Base-by-base conservation (phyloP, 2,797 vertebrate genomes). In the Diplodus sargus region DNA sequence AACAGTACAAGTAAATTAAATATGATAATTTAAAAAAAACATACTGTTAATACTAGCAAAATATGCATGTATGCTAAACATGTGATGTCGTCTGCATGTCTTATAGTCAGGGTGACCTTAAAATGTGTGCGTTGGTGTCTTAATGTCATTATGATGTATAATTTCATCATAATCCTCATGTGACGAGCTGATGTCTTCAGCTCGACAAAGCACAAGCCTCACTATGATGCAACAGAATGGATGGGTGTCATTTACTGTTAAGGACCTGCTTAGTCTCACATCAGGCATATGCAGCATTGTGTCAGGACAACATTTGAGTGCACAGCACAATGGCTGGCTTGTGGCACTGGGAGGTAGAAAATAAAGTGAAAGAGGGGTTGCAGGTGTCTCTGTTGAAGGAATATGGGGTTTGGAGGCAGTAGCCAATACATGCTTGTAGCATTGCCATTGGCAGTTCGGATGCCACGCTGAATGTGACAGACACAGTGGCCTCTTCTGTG, bases 401-500 rank as follows among this genome's bases (percentile, higher is more conserved):
- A 79, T 70, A 71, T 60, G 70, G 56, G 74, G 64, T 77, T 67
- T 80, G 70, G 80, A 70, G 86, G 84, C 85, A 87, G 81, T 83
- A 76, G 87, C 87, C 89, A 90, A 54, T 74, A 70, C 82, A 85
- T 85, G 89, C 87, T 87, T 74, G 83, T 79, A 84, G 84, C 81
- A 15, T 77, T 20, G 90, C 90, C 85, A 83, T 52, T 82, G 85
- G 91, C 89, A 81, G 88, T 85, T 81, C 48, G 82, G 84, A 83
- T 28, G 85, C 87, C 42, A 83, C 76, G 87, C 82, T 70, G 88
- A 89, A 82, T 80, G 86, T 75, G 89, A 83, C 80, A 76, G 79
- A 84, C 89, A 94, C 93, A 94, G 87, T 89, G 86, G 90, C 67
- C 84, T 88, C 84, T 83, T 91, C 85, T 93, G 90, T 94, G 90